Conservation (phyloP, 2,888 invertebrate species). For the Drosophila quinaria region DNA sequence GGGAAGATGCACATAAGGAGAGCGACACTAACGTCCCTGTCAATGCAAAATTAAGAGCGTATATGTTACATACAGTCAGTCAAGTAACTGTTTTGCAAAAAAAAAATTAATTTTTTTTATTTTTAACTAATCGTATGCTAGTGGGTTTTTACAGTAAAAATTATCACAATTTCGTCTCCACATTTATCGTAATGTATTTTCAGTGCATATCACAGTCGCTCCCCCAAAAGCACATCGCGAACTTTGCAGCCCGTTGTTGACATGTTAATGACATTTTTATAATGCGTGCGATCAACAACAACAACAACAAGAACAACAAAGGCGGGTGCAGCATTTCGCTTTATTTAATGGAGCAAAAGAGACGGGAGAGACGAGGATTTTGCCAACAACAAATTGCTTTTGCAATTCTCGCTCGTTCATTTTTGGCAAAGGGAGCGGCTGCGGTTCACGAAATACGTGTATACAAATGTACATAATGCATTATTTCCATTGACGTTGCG, state of each 20-base stretch:
- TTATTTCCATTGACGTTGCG: slow-evolving; percentile 72
- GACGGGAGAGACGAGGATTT: slow-evolving; percentile 58
- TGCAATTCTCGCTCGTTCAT: slow-evolving; percentile 35
- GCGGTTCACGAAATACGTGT: slow-evolving; percentile 44
- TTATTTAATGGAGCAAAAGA: slow-evolving; percentile 70
- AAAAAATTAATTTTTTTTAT: background rate
- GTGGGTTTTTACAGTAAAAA: background rate
- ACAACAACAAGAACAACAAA: slow-evolving; percentile 44
- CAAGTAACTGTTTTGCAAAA: background rate
- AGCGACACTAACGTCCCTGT: background rate
- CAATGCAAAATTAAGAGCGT: background rate
- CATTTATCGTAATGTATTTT: slow-evolving; percentile 29
- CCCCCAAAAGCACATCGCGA: slow-evolving; percentile 43
- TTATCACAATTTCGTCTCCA: slow-evolving; percentile 16
- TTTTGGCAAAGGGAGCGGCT: slow-evolving; percentile 74
- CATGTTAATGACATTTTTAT: slow-evolving; percentile 81
- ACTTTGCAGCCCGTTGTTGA: slow-evolving; percentile 74
- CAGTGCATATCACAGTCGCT: slow-evolving; percentile 30
- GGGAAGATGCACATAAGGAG: too few relatives aligned
- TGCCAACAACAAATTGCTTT: slow-evolving; percentile 59
- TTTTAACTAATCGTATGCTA: background rate
- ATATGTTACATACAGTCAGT: background rate
- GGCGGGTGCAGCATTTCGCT: slow-evolving; percentile 76
- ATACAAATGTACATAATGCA: slow-evolving; percentile 60
- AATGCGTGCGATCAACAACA: slow-evolving; percentile 57